Conservation (phyloP, 1,140 invertebrate genomes). For the Tetranychus urticae region DNA sequence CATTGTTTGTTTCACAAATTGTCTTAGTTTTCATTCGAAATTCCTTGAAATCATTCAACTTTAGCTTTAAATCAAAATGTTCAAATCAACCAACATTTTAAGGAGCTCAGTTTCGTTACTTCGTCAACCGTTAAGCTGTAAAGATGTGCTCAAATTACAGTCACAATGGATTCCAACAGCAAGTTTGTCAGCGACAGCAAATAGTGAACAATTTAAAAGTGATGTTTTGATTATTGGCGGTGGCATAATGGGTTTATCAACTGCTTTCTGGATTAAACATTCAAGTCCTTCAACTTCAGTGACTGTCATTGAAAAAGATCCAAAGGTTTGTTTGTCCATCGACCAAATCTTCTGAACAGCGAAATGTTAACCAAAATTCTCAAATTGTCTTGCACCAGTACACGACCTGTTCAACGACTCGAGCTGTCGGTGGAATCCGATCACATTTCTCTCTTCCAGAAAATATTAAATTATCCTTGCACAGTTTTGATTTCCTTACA, state of each 20-base stretch:
- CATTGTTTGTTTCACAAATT: no score
- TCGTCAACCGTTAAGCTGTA: no score
- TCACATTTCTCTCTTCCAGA: constrained; percentile 85
- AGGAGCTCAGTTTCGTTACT: no score
- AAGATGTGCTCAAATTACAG: no score
- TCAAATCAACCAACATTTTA: no score
- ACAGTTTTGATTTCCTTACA: constrained; percentile 65
- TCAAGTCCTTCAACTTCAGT: constrained; percentile 36
- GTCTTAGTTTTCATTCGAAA: no score
- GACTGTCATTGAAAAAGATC: constrained; percentile 67
- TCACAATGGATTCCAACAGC: no score
- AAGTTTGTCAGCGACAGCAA: no score
- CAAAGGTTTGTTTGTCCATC: constrained; percentile 31
- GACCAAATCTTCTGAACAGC: not conserved
- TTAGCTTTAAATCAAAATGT: no score
- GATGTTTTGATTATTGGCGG: constrained; percentile 66
- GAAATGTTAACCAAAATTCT: not conserved
- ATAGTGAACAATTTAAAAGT: not conserved
- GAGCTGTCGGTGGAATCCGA: constrained; percentile 59
- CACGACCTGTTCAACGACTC: constrained; percentile 38
- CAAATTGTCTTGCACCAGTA: constrained; percentile 35
- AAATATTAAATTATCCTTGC: constrained; percentile 77
- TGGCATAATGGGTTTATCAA: constrained; percentile 64
- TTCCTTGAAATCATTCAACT: no score
- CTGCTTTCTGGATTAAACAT: constrained; percentile 71